Percentiles rank a stretch among this genome's conserved stretches.
These are phyloP conservation scores for Aromia moschata DNA, from an alignment of 2,888 invertebrate genomes.

Conservation along the genomic window DNA sequence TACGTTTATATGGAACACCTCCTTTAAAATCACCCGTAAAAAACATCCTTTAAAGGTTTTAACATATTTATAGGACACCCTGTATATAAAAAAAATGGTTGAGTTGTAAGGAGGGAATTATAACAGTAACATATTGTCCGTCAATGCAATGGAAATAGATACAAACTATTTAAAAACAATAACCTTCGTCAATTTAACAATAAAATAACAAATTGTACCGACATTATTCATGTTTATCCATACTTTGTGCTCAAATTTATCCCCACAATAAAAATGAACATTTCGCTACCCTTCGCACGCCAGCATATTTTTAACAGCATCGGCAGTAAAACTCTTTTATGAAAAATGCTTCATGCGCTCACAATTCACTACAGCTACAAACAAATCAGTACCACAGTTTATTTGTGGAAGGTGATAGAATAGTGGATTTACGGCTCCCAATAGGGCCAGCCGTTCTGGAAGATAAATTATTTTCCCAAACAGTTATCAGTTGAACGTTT, in stretches of 20 bases:
- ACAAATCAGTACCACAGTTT: conserved; percentile 1
- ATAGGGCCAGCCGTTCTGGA: too few species aligned
- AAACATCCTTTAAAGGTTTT: too few species aligned
- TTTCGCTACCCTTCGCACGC: neutral
- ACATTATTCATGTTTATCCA: neutral
- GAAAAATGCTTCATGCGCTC: conserved; percentile 14
- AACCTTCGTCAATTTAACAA: neutral
- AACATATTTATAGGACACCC: too few species aligned
- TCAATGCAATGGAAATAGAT: neutral
- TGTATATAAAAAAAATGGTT: too few species aligned
- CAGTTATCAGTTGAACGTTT: too few species aligned
- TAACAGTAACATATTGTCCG: neutral
- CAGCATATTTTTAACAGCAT: conserved; percentile 6
- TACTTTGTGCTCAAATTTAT: neutral
- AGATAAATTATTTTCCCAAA: too few species aligned
- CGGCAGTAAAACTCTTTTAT: conserved; percentile 12
- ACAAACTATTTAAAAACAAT: neutral
- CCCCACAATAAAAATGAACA: conserved; percentile 2
- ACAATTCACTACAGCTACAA: conserved; percentile 2
- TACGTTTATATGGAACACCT: too few species aligned
- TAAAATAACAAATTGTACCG: too few species aligned
- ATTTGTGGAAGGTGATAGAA: too few species aligned
- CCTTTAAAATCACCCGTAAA: too few species aligned
- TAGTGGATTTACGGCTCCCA: too few species aligned
- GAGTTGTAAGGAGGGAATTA: too few species aligned